These are phyloP conservation scores for Chaetops frenatus DNA, from an alignment of 2,113 vertebrate genomes.

Conservation along the genomic window DNA sequence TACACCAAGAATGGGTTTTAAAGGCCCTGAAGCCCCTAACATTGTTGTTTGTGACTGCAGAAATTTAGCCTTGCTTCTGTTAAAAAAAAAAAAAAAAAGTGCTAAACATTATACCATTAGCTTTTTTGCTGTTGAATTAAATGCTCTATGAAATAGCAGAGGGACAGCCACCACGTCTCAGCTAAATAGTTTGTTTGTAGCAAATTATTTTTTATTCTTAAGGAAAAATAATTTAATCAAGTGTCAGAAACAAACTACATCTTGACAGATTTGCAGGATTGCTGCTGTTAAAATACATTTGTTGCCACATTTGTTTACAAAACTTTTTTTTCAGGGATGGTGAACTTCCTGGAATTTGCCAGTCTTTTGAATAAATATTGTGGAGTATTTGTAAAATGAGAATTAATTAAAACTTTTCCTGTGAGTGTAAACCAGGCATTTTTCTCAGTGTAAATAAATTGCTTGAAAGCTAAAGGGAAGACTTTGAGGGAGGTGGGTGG, in stretches of 20 bases:
- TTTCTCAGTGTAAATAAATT: background rate
- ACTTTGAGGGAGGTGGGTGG: background rate
- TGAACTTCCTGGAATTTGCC: constrained; percentile 43
- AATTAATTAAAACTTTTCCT: constrained; percentile 47
- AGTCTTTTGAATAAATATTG: constrained; percentile 50
- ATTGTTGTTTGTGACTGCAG: background rate
- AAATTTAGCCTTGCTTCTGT: background rate
- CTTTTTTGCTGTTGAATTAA: background rate
- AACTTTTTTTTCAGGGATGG: constrained; percentile 44
- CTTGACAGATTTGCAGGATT: constrained; percentile 28
- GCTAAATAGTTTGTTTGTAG: constrained; percentile 7
- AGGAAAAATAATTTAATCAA: constrained; percentile 25
- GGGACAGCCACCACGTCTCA: background rate
- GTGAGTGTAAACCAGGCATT: background rate
- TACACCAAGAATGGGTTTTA: background rate
- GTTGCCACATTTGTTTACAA: constrained; percentile 62
- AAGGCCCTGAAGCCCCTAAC: background rate
- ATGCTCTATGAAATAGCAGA: background rate
- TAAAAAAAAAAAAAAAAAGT: background rate
- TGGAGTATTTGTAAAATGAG: constrained; percentile 38
- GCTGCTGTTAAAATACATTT: constrained; percentile 36
- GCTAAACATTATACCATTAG: background rate
- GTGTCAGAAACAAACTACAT: constrained; percentile 19
- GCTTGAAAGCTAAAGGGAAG: background rate
- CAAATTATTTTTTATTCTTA: constrained; percentile 27